These are phyloP conservation scores for Atta texana DNA, from an alignment of 1,140 invertebrate species.

Conservation along the genomic window DNA sequence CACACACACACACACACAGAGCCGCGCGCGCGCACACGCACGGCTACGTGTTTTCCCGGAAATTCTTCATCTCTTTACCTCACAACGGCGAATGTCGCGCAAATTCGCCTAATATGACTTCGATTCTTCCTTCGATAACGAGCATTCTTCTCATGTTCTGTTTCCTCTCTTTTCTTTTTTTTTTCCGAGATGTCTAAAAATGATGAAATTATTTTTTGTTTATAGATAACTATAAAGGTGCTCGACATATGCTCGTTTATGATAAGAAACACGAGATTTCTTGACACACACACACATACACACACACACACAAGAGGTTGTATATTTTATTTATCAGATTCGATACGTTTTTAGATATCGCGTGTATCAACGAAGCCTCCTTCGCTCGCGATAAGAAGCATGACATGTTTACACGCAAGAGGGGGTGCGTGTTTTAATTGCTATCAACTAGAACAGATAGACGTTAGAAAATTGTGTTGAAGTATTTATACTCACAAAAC, in stretches of 20 bases:
- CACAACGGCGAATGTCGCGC: not conserved
- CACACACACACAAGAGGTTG: not conserved
- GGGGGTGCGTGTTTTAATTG: slow-evolving; percentile 38
- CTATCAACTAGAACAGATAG: not conserved
- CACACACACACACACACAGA: not conserved
- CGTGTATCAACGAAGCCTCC: slow-evolving; percentile 26
- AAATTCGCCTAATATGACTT: not conserved
- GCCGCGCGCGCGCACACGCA: not conserved
- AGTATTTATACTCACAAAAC: not conserved
- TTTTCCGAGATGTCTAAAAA: not conserved
- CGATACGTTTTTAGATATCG: slow-evolving; percentile 42
- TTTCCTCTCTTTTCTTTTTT: not conserved
- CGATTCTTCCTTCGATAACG: not conserved
- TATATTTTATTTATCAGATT: slow-evolving; percentile 42
- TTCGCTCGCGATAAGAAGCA: slow-evolving; percentile 19
- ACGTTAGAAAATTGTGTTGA: not conserved
- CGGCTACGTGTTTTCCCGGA: slow-evolving; percentile 49
- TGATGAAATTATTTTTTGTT: slow-evolving; percentile 43
- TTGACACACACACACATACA: not conserved
- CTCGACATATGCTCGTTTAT: not conserved
- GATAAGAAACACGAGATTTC: slow-evolving; percentile 49
- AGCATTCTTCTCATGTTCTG: not conserved
- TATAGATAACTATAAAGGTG: not conserved
- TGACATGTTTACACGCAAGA: slow-evolving; percentile 44
- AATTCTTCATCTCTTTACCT: slow-evolving; percentile 52